A percentile compares a stretch with the other conserved stretches of the same genome.
Conservation (phyloP, 37 sponge, comb jelly and placozoan genomes). For the Amphimedon queenslandica region DNA sequence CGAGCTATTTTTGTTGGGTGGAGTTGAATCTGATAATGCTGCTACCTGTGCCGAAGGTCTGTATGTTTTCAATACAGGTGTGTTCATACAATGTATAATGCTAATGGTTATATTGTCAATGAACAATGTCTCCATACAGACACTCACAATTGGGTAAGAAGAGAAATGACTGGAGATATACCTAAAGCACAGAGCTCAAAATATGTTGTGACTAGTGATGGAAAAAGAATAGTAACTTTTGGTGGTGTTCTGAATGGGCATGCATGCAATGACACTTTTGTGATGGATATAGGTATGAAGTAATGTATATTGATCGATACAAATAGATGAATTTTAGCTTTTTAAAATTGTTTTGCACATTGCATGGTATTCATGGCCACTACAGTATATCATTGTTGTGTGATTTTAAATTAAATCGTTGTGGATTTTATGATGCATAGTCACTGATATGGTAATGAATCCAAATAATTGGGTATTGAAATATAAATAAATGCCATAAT, state of each 20-base stretch:
- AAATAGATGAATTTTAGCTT: too few species aligned
- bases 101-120: too few species aligned
- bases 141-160: conserved; percentile 24
- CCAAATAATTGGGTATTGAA: too few species aligned
- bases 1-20: conserved; percentile 54
- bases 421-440: too few species aligned
- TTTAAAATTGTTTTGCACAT: too few species aligned
- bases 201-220: conserved; percentile 21
- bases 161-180: conserved; percentile 24
- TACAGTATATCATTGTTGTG: too few species aligned
- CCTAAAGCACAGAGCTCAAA: conserved; percentile 40
- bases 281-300: conserved; percentile 27
- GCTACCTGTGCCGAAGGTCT: conserved; percentile 32
- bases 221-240: conserved; percentile 54
- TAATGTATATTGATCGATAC: not conserved
- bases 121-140: too few species aligned
- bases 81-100: not conserved
- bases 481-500: too few species aligned
- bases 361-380: too few species aligned
- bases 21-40: conserved; percentile 36
- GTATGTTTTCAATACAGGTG: conserved; percentile 45
- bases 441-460: too few species aligned
- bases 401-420: too few species aligned
- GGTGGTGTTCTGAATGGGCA: conserved; percentile 61
- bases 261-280: conserved; percentile 26